Evolutionary conservation across 2,888 invertebrate genomes (phyloP), one percentile per base, ranked within the genome.

Genomic region (Idaea aversata): DNA sequence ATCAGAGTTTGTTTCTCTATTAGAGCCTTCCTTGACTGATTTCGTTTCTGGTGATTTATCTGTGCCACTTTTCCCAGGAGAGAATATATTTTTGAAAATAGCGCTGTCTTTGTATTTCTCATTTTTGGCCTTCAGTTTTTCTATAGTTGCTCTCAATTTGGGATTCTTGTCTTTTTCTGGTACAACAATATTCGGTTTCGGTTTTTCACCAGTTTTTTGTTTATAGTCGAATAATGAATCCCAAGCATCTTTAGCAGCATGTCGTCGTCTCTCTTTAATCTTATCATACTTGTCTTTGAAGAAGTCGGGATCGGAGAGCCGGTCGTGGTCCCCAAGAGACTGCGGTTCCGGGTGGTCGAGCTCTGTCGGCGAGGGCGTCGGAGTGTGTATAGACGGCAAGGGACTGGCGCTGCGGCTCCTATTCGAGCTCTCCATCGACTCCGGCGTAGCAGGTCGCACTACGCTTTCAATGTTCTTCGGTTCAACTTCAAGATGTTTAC

Each of bases 71-170:
- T 81, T 82, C 34, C 82, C 77, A 4, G 83, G 76, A 5, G 83
- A 77, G 73, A 88, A 92, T 58, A 90, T 74, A 64, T 82, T 86
- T 67, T 87, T 88, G 60, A 87, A 88, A 58, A 87, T 69, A 15
- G 87, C 76, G 61, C 82, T 73, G 16, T 91, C 90, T 73, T 91
- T 93, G 66, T 90, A 91, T 66, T 94, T 93, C 75, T 94, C 94
- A 79, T 94, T 94, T 81, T 94, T 95, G 13, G 94, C 94, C 84
- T 95, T 95, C 15, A 95, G 78, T 79, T 95, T 95, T 82, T 95
- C 95, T 64, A 95, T 95, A 0, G 95, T 95, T 79, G 94, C 94
- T 61, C 89, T 84, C 38, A 93, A 77, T 69, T 93, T 93, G 67
- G 89, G 88, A 78, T 93, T 93, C 78, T 93, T 94, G 25, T 93